Evolutionary conservation across 2,797 vertebrate genomes (phyloP).

Genomic region (Glossophaga mutica): DNA sequence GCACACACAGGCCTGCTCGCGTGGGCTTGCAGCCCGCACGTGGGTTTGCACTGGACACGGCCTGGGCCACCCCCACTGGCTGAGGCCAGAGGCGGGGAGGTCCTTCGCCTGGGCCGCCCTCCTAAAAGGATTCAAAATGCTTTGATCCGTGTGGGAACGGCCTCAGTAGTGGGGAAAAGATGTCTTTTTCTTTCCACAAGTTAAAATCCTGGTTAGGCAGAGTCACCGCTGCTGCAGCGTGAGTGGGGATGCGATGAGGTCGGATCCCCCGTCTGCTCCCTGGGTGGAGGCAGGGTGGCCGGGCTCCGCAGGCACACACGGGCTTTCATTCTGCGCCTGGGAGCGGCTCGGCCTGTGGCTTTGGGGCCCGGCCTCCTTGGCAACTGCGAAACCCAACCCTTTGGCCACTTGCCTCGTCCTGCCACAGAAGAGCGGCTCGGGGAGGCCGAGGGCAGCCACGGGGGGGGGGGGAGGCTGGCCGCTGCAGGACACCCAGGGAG

Average conservation of each 20-base stretch:
- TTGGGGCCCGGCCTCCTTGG: conserved; percentile 1
- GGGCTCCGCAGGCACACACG: accelerated
- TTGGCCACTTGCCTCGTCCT: conserved; percentile 64
- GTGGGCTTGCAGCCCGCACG: background rate
- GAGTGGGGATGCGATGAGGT: conserved; percentile 23
- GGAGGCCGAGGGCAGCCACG: conserved; percentile 86
- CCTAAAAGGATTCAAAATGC: background rate
- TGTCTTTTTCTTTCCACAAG: background rate
- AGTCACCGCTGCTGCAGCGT: background rate
- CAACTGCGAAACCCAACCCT: conserved; percentile 17
- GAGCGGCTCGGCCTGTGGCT: conserved; percentile 25
- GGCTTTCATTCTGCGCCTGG: background rate
- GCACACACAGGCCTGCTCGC: no score
- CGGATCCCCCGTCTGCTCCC: background rate
- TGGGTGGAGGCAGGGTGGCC: background rate
- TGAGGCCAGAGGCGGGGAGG: background rate
- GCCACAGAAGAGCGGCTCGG: conserved; percentile 87
- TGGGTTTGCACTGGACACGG: background rate
- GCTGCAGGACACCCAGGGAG: conserved; percentile 78
- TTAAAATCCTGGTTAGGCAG: background rate
- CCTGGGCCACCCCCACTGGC: background rate
- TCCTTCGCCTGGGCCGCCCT: background rate
- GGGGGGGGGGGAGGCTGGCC: conserved; percentile 77
- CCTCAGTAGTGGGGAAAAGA: background rate
- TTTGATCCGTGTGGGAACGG: background rate